Conservation (phyloP, 2,113 vertebrate species). For the Gavia stellata region DNA sequence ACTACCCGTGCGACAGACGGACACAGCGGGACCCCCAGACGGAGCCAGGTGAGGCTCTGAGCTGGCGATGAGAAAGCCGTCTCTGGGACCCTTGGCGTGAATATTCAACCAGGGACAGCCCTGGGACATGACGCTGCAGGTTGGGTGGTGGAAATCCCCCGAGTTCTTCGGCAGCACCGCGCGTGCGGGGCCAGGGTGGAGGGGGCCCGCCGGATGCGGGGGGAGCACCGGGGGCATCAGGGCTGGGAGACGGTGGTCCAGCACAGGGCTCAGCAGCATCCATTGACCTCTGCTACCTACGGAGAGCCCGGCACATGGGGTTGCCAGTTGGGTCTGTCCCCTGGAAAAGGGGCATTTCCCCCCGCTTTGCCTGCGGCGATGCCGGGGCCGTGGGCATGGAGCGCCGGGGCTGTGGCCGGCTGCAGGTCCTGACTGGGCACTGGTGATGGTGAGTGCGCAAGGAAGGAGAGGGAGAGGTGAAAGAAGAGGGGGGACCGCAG, state of each 20-base stretch:
- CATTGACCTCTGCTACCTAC: accelerated
- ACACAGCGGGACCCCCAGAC: neutral
- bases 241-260: accelerated
- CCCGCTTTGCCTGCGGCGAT: accelerated
- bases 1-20: neutral
- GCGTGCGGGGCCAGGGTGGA: accelerated
- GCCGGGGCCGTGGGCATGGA: accelerated
- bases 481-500: accelerated
- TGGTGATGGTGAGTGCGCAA: accelerated
- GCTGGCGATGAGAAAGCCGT: accelerated
- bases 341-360: neutral
- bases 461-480: neutral
- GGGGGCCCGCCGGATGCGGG: accelerated
- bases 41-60: neutral
- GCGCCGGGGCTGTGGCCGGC: accelerated
- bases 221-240: accelerated
- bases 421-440: accelerated
- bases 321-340: accelerated
- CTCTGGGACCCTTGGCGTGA: accelerated
- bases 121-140: accelerated
- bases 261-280: accelerated
- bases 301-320: accelerated
- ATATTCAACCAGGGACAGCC: accelerated
- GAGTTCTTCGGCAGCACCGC: neutral
- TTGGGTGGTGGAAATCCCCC: neutral